Conservation (phyloP, 2,797 vertebrate species). For the Leucoraja ocellata region DNA sequence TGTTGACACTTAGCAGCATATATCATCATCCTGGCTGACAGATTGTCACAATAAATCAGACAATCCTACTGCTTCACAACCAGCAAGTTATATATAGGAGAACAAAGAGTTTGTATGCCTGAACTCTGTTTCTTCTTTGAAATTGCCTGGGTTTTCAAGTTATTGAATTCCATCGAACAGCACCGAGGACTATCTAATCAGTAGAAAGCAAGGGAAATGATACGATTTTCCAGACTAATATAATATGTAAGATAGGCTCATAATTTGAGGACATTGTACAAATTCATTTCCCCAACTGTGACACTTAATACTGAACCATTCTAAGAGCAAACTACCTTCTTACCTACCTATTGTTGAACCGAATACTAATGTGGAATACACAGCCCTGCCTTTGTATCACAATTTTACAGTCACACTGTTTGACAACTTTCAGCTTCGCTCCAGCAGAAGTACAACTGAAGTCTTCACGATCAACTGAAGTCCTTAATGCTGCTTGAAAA, state of each 20-base stretch:
- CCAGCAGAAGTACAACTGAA: too few species aligned
- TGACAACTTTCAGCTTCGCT: not conserved
- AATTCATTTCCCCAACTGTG: not conserved
- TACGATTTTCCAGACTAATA: not conserved
- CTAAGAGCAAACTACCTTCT: not conserved
- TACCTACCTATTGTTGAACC: not conserved
- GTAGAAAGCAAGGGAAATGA: not conserved
- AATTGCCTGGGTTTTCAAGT: not conserved
- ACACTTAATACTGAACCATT: not conserved
- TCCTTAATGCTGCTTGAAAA: not conserved
- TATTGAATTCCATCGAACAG: not conserved
- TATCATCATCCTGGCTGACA: slow-evolving; percentile 9
- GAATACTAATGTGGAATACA: not conserved
- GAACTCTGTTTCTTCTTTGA: not conserved
- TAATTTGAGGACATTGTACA: not conserved
- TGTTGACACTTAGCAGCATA: slow-evolving; percentile 1
- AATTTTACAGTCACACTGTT: not conserved
- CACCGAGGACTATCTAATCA: not conserved
- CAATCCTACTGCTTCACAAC: not conserved
- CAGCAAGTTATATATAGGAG: not conserved
- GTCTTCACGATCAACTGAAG: too few species aligned
- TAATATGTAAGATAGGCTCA: not conserved
- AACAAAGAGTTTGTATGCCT: not conserved
- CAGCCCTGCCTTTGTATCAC: not conserved
- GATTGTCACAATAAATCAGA: slow-evolving; percentile 16